Base-by-base conservation (phyloP, 2,888 invertebrate species). In the Amblyjoppa proteus region DNA sequence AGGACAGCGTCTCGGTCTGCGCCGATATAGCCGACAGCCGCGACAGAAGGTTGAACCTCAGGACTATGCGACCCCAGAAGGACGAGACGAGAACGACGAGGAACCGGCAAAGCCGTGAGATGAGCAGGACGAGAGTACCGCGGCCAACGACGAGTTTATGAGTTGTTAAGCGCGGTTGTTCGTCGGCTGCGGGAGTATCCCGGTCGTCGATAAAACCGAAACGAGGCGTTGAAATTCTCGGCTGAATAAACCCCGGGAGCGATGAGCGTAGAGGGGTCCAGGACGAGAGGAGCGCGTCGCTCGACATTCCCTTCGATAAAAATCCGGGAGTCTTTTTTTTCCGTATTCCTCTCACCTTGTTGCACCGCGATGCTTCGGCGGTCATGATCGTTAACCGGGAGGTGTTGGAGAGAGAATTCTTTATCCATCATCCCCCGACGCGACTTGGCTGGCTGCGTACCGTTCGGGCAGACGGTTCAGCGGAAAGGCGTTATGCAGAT, bases 101-200 rank as follows among this genome's bases (percentile, higher is more conserved):
- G 66, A 41, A 84, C 61, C 38, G 84, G 56, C 75, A 74, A 81
- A 69, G 69, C 16, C 7, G 58, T 68, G 51, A 64, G 70, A 81
- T 79, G 74, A 25, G 75, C 34, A 70, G 51, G 68, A 41, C 51
- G 74, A 41, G 38, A 73, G 68, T 69, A 58, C 38, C 76, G 79
- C 38, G 70, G 75, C 80, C 84, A 88, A 85, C 87, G 89, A 91
- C 90, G 89, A 90, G 90, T 93, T 92, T 92, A 92, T 90, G 91
- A 91, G 91, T 91, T 91, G 90, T 91, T 92, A 91, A 92, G 90
- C 85, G 89, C 81, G 84, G 86, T 83, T 87, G 88, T 89, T 83
- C 88, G 51, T 34, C 45, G 74, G 45, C 69, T 74, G 34, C 61
- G 79, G 86, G 86, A 87, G 87, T 87, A 89, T 90, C 85, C 87